Evolutionary conservation across 2,797 vertebrate genomes (phyloP).

Genomic region (Jordanella pulchra): DNA sequence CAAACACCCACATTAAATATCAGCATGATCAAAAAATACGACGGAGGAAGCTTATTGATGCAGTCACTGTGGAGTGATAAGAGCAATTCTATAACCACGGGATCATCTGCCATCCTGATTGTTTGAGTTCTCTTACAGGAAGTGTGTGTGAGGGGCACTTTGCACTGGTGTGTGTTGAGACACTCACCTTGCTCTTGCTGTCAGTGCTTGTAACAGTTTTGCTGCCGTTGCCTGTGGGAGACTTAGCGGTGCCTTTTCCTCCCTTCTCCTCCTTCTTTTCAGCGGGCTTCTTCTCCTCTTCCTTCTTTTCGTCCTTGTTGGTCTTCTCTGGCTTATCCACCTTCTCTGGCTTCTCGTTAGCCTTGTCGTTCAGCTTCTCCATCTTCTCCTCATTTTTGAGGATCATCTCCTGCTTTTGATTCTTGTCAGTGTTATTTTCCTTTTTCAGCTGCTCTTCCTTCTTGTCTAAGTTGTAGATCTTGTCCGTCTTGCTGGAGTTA

Average conservation of each 20-base stretch:
- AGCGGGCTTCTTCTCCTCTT: slow-evolving; percentile 60
- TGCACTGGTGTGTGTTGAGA: slow-evolving; percentile 15
- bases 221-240: slow-evolving; percentile 76
- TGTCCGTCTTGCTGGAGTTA: slow-evolving; percentile 62
- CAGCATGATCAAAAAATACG: background rate
- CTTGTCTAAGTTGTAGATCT: slow-evolving; percentile 62
- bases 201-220: slow-evolving; percentile 87
- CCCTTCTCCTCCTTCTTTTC: slow-evolving; percentile 71
- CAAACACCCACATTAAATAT: slow-evolving; percentile 1
- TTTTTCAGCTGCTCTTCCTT: slow-evolving; percentile 71
- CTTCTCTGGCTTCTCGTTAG: slow-evolving; percentile 70
- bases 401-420: slow-evolving; percentile 70
- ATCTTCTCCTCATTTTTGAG: slow-evolving; percentile 73
- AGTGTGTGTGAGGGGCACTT: slow-evolving; percentile 16
- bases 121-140: slow-evolving; percentile 15
- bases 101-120: slow-evolving; percentile 1
- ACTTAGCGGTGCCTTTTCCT: slow-evolving; percentile 69
- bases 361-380: slow-evolving; percentile 71
- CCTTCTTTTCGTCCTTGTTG: slow-evolving; percentile 68
- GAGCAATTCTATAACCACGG: slow-evolving; percentile 17
- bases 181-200: slow-evolving; percentile 89
- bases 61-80: slow-evolving; percentile 13
- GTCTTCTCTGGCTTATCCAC: slow-evolving; percentile 77
- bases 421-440: slow-evolving; percentile 61
- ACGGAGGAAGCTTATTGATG: background rate